Base-by-base conservation (phyloP, 2,113 vertebrate genomes). In the Atractosteus spatula region DNA sequence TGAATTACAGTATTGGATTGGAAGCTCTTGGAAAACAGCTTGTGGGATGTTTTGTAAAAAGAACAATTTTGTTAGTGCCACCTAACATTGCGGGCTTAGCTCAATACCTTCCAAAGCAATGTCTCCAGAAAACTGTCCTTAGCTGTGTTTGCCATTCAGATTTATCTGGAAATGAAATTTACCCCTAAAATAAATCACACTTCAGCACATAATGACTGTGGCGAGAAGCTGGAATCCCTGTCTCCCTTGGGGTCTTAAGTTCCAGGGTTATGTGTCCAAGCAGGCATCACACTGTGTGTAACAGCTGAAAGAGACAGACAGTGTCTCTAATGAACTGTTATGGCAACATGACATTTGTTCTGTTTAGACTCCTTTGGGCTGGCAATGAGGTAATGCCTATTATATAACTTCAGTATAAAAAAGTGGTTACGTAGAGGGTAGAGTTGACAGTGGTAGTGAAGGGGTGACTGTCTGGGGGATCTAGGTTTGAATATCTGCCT, bases 321-420 rank as follows among this genome's bases (percentile, higher is more conserved):
- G 83, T 72, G 78, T 74, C 70, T 41, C 75, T 77, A 77, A 78
- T 71, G 79, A 77, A 79, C 79, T 91, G 88, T 88, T 87, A 87
- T 91, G 84, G 87, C 85, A 91, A 91, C 88, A 81, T 78, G 73
- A 78, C 79, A 79, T 76, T 69, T 71, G 75, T 75, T 70, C 79
- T 87, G 81, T 89, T 88, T 88, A 78, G 85, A 80, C 82, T 81
- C 66, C 67, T 75, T 74, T 67, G 62, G 1, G 74, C 65, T 61
- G 78, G 73, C 71, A 70, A 70, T 91, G 88, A 90, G 85, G 84
- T 91, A 78, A 91, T 89, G 74, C 42, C 29, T 75, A 83, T 91
- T 86, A 89, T 80, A 87, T 88, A 86, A 91, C 68, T 81, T 83
- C 72, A 80, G 70, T 29, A 80, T 80, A 76, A 80, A 81, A 45